Evolutionary conservation across 2,797 vertebrate genomes (phyloP).

Genomic region (Fringilla coelebs): DNA sequence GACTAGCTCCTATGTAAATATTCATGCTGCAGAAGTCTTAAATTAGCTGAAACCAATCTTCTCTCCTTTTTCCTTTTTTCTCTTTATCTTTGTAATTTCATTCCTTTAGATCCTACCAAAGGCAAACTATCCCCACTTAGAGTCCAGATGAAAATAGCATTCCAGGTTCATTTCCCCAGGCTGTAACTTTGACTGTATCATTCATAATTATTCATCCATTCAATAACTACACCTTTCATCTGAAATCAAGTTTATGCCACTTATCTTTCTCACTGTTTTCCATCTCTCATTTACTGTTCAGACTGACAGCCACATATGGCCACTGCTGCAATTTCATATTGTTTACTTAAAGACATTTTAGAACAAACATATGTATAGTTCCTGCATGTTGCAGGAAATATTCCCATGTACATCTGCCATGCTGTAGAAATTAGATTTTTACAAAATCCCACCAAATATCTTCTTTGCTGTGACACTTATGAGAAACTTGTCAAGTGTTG

Average conservation of each 20-base stretch:
- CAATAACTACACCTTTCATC: neutral
- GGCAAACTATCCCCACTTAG: neutral
- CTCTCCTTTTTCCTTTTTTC: neutral
- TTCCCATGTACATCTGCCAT: neutral
- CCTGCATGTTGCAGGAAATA: neutral
- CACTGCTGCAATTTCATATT: neutral
- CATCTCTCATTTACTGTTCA: neutral
- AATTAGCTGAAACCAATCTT: slow-evolving; percentile 14
- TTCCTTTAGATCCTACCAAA: neutral
- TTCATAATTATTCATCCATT: neutral
- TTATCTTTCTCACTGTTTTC: neutral
- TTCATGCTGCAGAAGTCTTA: neutral
- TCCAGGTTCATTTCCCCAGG: neutral
- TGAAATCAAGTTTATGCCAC: neutral
- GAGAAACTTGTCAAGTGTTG: neutral
- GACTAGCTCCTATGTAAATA: slow-evolving; percentile 1
- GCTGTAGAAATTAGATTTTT: neutral
- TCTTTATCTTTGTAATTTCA: neutral
- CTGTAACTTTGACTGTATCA: neutral
- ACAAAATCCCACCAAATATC: neutral
- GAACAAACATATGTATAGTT: neutral
- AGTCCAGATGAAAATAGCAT: neutral
- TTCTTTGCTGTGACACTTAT: neutral
- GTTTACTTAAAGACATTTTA: neutral
- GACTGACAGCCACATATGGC: neutral